Base-by-base conservation (phyloP, 1,140 invertebrate species). In the Cataglyphis hispanica region DNA sequence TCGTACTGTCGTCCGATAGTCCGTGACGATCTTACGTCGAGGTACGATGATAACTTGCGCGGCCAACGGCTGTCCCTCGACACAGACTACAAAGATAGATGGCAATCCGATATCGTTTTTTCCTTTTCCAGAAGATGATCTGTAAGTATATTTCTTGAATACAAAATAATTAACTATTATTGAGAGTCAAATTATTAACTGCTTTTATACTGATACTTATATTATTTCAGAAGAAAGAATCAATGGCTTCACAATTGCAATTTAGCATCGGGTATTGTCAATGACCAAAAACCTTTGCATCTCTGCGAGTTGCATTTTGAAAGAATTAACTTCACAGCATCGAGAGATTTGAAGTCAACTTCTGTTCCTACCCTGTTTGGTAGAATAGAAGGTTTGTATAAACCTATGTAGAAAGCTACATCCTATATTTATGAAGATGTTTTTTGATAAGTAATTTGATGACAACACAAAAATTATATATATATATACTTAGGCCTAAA, bases 231-330 rank as follows among this genome's bases (percentile, higher is more conserved):
- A 4, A 91, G 78, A 53, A 83, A 66, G 3, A 46, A 75, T 13
- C 53, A 89, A 31, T 92, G 91, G 91, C 22, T 89, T 6, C 83
- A 69, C 0, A 89, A 88, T 56, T 92, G 86, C 31, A 74, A 83
- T 34, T 60, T 81, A 19, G 37, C n/a, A 10, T 27, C 37, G 0
- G 70, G 27, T n/a, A 27, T 16, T 8, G 53, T 56, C 19, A 70
- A 11, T 25, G 8, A 58, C 10, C 85, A 84, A n/a, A 19, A 58
- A 16, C 13, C 27, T 67, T 0, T 84, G 56, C 13, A 75, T 61
- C 22, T 91, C 2, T 92, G 92, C 16, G 86, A 92, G 80, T 31
- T 92, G 4, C 91, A 92, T 43, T 92, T 92, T 74, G 89, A 89
- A 16, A 78, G 86, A 64, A 25, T 4, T 2, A 22, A 64, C 53